Evolutionary conservation across 2,797 vertebrate species (phyloP).

Genomic region (Anabacerthia variegaticeps): DNA sequence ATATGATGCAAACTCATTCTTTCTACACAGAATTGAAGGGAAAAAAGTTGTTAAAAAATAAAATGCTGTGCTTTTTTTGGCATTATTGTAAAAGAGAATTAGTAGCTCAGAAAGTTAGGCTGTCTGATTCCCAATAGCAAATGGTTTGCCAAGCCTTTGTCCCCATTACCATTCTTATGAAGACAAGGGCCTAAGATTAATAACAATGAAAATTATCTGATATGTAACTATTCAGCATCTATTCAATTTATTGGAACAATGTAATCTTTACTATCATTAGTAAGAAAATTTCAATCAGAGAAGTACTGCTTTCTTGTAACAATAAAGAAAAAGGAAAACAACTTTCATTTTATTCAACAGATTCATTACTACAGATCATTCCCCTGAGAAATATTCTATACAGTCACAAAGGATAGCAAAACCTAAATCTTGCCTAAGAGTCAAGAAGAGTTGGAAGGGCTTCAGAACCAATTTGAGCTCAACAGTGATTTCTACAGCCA

Average conservation of each 20-base stretch:
- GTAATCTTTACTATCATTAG: background rate
- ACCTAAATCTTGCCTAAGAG: background rate
- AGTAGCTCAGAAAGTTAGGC: background rate
- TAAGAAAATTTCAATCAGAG: background rate
- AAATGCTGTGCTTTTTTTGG: background rate
- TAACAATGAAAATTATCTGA: background rate
- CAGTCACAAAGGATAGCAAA: background rate
- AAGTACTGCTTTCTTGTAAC: background rate
- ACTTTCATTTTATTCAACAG: background rate
- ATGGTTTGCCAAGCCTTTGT: background rate
- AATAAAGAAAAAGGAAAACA: background rate
- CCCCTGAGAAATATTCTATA: background rate
- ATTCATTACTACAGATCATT: background rate
- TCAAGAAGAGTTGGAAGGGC: background rate
- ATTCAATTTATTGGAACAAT: background rate
- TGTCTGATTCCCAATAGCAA: background rate
- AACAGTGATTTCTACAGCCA: slow-evolving; percentile 39
- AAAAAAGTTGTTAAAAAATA: background rate
- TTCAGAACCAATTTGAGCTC: slow-evolving; percentile 10
- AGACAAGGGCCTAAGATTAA: background rate
- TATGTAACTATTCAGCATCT: background rate
- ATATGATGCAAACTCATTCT: background rate
- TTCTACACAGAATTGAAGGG: background rate
- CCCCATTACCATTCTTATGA: background rate
- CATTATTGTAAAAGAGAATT: background rate